These are phyloP conservation scores for Ceratina australensis DNA, from an alignment of 1,140 invertebrate genomes.

Conservation along the genomic window DNA sequence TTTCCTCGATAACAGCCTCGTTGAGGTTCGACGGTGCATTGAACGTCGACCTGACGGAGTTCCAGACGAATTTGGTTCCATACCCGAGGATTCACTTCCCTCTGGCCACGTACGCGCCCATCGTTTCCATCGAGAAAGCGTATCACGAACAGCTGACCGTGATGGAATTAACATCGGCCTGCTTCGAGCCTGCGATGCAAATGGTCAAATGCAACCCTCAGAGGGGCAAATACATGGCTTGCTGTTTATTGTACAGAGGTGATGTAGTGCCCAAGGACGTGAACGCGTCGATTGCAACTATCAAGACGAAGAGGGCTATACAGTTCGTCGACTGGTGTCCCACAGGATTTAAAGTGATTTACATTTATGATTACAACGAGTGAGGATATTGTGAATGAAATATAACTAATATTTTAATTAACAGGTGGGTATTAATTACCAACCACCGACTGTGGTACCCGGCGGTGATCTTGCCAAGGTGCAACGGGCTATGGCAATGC, in stretches of 20 bases:
- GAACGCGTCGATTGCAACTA: slow-evolving; percentile 87
- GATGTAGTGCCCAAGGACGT: slow-evolving; percentile 87
- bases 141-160: slow-evolving; percentile 87
- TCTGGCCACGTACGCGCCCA: slow-evolving; percentile 86
- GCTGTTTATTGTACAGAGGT: slow-evolving; percentile 83
- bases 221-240: slow-evolving; percentile 81
- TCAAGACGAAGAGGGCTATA: slow-evolving; percentile 84
- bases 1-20: slow-evolving; percentile 85
- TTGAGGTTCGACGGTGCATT: slow-evolving; percentile 85
- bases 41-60: slow-evolving; percentile 86
- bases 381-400: not conserved
- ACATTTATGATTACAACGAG: not conserved
- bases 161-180: slow-evolving; percentile 87
- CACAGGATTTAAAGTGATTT: slow-evolving; percentile 81
- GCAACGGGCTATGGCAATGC: slow-evolving; percentile 91
- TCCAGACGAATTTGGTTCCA: slow-evolving; percentile 82
- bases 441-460: slow-evolving; percentile 90
- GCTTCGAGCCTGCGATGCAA: slow-evolving; percentile 88
- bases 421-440: slow-evolving; percentile 88
- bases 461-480: slow-evolving; percentile 92
- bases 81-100: slow-evolving; percentile 80
- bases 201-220: slow-evolving; percentile 78
- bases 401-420: not conserved
- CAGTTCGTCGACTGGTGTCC: slow-evolving; percentile 85
- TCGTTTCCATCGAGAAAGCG: slow-evolving; percentile 85